Conservation (phyloP, 2,797 vertebrate species). For the Myripristis jacobus region DNA sequence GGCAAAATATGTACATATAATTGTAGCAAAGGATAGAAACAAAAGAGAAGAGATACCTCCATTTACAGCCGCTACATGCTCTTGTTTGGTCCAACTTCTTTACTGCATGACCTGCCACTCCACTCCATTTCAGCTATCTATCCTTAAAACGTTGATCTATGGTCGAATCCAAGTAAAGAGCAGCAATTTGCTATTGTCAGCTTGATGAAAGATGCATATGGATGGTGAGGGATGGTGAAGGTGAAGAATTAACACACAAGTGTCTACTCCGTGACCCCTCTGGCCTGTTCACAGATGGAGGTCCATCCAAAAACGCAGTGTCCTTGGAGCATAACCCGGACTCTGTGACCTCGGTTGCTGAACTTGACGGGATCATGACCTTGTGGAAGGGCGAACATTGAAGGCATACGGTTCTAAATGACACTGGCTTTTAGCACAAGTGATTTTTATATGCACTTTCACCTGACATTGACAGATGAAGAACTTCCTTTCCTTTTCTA, state of each 20-base stretch:
- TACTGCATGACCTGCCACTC: conserved; percentile 29
- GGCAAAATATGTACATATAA: background rate
- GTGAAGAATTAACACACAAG: conserved; percentile 54
- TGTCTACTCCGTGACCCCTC: conserved; percentile 56
- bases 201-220: conserved; percentile 29
- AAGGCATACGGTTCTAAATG: conserved; percentile 50
- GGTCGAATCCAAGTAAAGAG: conserved; percentile 22
- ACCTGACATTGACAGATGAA: conserved; percentile 59
- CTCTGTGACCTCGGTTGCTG: conserved; percentile 58
- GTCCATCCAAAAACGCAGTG: conserved; percentile 53
- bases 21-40: conserved; percentile 19
- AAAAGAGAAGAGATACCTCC: conserved; percentile 5
- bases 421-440: conserved; percentile 68
- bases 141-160: background rate
- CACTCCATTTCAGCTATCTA: conserved; percentile 4
- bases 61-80: conserved; percentile 8
- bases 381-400: conserved; percentile 57
- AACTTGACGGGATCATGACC: conserved; percentile 67
- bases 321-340: conserved; percentile 57
- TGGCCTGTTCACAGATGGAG: conserved; percentile 59
- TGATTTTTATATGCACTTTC: conserved; percentile 52
- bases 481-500: conserved; percentile 34
- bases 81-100: conserved; percentile 63
- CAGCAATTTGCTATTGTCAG: conserved; percentile 25
- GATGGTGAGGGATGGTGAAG: conserved; percentile 38